These are phyloP conservation scores for Xylophagus ater DNA, from an alignment of 2,888 invertebrate species.

Conservation along the genomic window DNA sequence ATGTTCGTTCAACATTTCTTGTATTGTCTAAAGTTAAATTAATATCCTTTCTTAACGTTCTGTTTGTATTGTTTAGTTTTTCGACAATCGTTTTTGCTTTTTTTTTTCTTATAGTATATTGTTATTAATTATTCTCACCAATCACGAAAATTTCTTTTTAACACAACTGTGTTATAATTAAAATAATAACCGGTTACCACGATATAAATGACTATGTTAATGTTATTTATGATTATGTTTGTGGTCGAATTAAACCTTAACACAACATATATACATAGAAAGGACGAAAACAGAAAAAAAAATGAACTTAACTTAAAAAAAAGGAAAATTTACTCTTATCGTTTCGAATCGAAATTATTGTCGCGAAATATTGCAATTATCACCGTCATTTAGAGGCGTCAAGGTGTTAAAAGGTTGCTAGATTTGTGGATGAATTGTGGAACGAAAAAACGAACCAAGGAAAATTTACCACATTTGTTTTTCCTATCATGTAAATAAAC, in stretches of 20 bases:
- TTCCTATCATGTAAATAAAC: too few relatives aligned
- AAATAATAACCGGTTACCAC: neutral
- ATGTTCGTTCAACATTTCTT: too few relatives aligned
- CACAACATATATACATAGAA: too few relatives aligned
- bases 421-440: too few relatives aligned
- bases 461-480: too few relatives aligned
- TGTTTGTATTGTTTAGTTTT: neutral
- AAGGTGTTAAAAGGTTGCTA: slow-evolving; percentile 10
- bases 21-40: neutral
- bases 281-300: neutral
- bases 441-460: too few relatives aligned
- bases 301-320: slow-evolving; percentile 4
- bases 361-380: slow-evolving; percentile 14
- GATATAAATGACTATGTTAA: neutral
- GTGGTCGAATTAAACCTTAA: too few relatives aligned
- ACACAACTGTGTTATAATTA: neutral
- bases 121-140: slow-evolving; percentile 7
- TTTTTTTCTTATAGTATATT: neutral
- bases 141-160: slow-evolving; percentile 10
- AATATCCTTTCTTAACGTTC: neutral
- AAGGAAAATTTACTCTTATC: neutral
- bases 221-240: neutral
- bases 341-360: slow-evolving; percentile 8
- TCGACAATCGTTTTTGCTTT: neutral
- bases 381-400: slow-evolving; percentile 11